Evolutionary conservation across 2,797 vertebrate species (phyloP).

Genomic region (Eleutherodactylus coqui): DNA sequence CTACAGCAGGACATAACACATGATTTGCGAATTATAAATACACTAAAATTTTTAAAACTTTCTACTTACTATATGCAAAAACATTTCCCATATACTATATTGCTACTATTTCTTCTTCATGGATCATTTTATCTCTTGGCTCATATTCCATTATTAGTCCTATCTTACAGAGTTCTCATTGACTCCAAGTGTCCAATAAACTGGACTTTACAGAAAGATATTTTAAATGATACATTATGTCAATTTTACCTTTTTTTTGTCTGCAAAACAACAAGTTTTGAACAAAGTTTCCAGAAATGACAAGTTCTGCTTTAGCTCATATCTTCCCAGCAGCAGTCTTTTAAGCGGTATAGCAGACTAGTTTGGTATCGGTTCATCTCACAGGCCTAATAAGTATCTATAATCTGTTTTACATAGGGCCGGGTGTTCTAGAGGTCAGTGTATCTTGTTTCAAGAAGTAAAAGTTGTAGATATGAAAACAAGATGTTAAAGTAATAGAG

Average conservation of each 20-base stretch:
- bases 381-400: background rate
- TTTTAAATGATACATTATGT: background rate
- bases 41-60: too few relatives aligned
- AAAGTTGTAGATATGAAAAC: background rate
- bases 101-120: too few relatives aligned
- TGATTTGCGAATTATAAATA: too few relatives aligned
- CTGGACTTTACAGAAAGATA: background rate
- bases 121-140: too few relatives aligned
- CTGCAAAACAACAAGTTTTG: background rate
- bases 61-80: too few relatives aligned
- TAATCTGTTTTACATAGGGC: constrained; percentile 27
- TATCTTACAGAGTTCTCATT: background rate
- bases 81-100: too few relatives aligned
- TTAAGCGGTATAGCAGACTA: constrained; percentile 30
- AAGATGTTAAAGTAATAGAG: background rate
- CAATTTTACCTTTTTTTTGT: background rate
- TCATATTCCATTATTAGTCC: background rate
- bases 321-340: background rate
- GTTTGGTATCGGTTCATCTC: constrained; percentile 9
- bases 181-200: background rate
- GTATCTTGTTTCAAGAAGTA: constrained; percentile 15
- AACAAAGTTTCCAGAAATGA: background rate
- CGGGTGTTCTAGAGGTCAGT: background rate
- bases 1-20: too few relatives aligned
- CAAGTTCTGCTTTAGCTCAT: background rate